These are phyloP conservation scores for Odontamblyopus lacepedii DNA, from an alignment of 2,797 vertebrate genomes.

Conservation along the genomic window DNA sequence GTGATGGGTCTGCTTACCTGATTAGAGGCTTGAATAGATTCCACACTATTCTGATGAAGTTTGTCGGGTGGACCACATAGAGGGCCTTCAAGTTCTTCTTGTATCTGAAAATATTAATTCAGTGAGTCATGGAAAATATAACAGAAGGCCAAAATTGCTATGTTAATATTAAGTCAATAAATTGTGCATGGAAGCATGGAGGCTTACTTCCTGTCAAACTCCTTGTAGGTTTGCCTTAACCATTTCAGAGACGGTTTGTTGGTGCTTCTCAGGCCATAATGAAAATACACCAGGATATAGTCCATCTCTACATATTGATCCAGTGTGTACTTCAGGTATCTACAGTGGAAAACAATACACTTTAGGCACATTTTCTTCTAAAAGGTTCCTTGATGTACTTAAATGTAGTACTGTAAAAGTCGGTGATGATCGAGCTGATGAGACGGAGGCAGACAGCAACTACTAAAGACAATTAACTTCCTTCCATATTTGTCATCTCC, in stretches of 20 bases:
- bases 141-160: not conserved
- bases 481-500: constrained; percentile 86
- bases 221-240: constrained; percentile 82
- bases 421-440: constrained; percentile 85
- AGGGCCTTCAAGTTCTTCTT: constrained; percentile 90
- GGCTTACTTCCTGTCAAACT: constrained; percentile 87
- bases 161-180: too few relatives aligned
- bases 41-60: constrained; percentile 87
- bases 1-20: constrained; percentile 70
- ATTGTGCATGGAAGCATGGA: not conserved
- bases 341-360: constrained; percentile 37
- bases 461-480: constrained; percentile 85
- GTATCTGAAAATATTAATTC: constrained; percentile 70
- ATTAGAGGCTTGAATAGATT: constrained; percentile 87
- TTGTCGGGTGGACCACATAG: constrained; percentile 87
- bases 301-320: constrained; percentile 88
- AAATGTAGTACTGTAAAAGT: constrained; percentile 79
- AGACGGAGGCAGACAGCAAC: constrained; percentile 85
- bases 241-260: constrained; percentile 87
- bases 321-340: constrained; percentile 85
- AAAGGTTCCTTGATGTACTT: not conserved
- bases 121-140: not conserved
- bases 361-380: not conserved
- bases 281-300: constrained; percentile 87
- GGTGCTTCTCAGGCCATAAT: constrained; percentile 82